Conservation (phyloP, 2,797 vertebrate genomes). For the Sebastes iracundus region DNA sequence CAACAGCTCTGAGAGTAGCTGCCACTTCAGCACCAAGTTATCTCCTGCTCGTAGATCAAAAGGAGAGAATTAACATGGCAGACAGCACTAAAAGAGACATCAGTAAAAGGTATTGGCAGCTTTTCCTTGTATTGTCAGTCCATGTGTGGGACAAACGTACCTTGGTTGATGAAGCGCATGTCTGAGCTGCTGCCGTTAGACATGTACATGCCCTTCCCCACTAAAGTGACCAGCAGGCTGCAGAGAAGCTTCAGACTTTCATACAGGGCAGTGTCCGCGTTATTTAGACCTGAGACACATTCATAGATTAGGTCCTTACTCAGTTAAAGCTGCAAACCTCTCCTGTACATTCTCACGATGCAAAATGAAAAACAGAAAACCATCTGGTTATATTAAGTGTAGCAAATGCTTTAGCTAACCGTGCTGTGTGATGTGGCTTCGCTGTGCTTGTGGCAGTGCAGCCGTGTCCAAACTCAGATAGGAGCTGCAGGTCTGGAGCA, state of each 20-base stretch:
- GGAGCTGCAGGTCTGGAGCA: constrained; percentile 82
- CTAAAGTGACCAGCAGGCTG: constrained; percentile 86
- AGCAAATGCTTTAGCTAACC: constrained; percentile 74
- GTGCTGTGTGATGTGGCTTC: constrained; percentile 76
- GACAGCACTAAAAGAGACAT: background rate
- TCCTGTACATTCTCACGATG: background rate
- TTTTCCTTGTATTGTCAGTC: background rate
- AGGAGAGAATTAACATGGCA: background rate
- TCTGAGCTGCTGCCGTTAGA: constrained; percentile 59
- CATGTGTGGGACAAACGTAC: constrained; percentile 63
- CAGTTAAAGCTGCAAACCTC: background rate
- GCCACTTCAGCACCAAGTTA: constrained; percentile 92
- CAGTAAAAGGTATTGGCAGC: background rate
- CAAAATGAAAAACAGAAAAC: background rate
- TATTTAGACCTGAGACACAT: constrained; percentile 82
- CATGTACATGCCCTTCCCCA: constrained; percentile 85
- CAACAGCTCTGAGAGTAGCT: constrained; percentile 89
- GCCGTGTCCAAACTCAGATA: constrained; percentile 85
- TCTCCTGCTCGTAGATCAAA: constrained; percentile 78
- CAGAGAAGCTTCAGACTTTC: constrained; percentile 90
- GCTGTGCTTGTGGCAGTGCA: constrained; percentile 73
- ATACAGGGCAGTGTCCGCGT: constrained; percentile 83
- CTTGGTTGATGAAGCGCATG: constrained; percentile 84
- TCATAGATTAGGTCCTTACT: background rate
- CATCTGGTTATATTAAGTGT: background rate